Percentiles rank a stretch among this genome's conserved stretches.
Evolutionary conservation across 2,888 invertebrate species (phyloP).

Genomic region (Hirudinaria manillensis): DNA sequence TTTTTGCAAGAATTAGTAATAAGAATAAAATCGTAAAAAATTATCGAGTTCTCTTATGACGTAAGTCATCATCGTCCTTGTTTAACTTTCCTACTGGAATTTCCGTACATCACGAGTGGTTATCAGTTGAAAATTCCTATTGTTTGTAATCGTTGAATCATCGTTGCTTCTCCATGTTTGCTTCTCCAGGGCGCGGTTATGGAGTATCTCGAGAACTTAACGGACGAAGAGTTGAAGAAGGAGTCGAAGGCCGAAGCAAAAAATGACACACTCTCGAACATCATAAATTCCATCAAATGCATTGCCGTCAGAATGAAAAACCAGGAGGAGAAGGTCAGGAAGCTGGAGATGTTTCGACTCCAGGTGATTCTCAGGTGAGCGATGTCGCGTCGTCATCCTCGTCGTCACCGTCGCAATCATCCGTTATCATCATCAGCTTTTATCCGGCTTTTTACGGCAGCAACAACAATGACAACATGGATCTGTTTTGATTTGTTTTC

Average conservation of each 20-base stretch:
- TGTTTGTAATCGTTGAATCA: too few species aligned
- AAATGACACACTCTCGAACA: slow-evolving; percentile 88
- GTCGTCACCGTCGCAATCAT: not conserved
- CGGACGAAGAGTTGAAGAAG: slow-evolving; percentile 88
- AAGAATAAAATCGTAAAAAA: too few species aligned
- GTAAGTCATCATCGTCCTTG: too few species aligned
- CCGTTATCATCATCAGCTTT: not conserved
- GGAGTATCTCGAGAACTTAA: slow-evolving; percentile 69
- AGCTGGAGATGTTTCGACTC: slow-evolving; percentile 85
- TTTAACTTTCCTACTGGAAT: too few species aligned
- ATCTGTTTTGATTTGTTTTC: too few species aligned
- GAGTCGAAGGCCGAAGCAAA: slow-evolving; percentile 89
- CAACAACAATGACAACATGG: too few species aligned
- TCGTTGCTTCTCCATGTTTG: too few species aligned
- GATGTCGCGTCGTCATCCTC: not conserved
- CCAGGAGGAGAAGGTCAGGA: slow-evolving; percentile 69
- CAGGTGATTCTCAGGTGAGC: slow-evolving; percentile 76
- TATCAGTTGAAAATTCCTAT: too few species aligned
- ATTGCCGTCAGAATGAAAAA: slow-evolving; percentile 72
- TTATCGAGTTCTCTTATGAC: too few species aligned
- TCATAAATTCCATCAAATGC: slow-evolving; percentile 84
- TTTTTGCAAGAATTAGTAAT: too few species aligned
- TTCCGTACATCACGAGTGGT: too few species aligned
- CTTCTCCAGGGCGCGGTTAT: slow-evolving; percentile 63
- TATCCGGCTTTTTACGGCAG: too few species aligned